Evolutionary conservation across 2,888 invertebrate species (phyloP).

Genomic region (Parelbella ahira): DNA sequence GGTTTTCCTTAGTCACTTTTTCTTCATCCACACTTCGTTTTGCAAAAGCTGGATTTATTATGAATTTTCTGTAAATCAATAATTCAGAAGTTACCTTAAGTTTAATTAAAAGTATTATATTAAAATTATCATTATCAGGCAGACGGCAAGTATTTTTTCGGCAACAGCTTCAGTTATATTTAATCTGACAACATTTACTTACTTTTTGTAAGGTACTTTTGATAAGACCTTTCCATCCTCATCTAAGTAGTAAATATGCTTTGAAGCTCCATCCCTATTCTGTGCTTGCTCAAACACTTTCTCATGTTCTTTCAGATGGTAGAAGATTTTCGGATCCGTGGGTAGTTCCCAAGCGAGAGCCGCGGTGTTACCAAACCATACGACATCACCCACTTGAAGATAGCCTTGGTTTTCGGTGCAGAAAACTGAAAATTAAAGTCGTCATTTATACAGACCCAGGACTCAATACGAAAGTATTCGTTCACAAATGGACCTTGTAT

Average conservation of each 20-base stretch:
- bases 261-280: slow-evolving; percentile 45
- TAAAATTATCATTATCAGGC: no score
- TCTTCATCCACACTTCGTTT: slow-evolving; percentile 58
- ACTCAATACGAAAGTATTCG: no score
- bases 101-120: no score
- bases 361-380: slow-evolving; percentile 87
- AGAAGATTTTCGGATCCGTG: slow-evolving; percentile 68
- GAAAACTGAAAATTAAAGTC: slow-evolving; percentile 79
- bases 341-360: slow-evolving; percentile 90
- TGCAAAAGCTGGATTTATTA: slow-evolving; percentile 71
- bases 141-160: no score
- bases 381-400: slow-evolving; percentile 78
- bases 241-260: slow-evolving; percentile 54
- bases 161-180: no score
- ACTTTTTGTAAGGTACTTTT: slow-evolving; percentile 58
- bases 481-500: no score
- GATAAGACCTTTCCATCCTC: slow-evolving; percentile 57
- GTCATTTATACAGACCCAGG: no score
- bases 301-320: slow-evolving; percentile 44
- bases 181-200: slow-evolving; percentile 28
- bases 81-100: no score
- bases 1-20: slow-evolving; percentile 1
- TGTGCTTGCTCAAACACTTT: slow-evolving; percentile 40
- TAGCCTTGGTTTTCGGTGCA: slow-evolving; percentile 83
- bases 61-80: slow-evolving; percentile 54